These are phyloP conservation scores for Automeris io DNA, from an alignment of 2,888 invertebrate species.

Conservation along the genomic window DNA sequence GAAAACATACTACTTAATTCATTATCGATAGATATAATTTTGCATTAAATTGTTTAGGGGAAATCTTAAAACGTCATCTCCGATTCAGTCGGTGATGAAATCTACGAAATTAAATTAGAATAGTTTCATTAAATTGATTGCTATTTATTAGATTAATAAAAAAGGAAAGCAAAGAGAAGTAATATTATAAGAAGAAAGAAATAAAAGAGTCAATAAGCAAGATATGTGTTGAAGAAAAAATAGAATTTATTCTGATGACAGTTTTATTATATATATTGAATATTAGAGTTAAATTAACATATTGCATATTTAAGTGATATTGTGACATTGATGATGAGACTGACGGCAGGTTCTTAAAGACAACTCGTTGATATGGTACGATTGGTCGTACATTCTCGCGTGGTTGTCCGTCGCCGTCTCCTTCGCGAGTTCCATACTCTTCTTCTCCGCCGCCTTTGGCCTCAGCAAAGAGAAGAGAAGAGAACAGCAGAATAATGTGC, in stretches of 20 bases:
- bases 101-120: no score
- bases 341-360: slow-evolving; percentile 81
- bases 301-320: background rate
- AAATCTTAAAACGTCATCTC: no score
- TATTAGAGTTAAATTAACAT: background rate
- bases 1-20: no score
- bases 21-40: no score
- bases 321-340: slow-evolving; percentile 17
- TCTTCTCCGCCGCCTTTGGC: slow-evolving; percentile 88
- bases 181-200: no score
- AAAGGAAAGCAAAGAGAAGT: no score
- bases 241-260: background rate
- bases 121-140: no score
- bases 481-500: slow-evolving; percentile 86
- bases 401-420: slow-evolving; percentile 89
- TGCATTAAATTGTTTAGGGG: no score
- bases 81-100: no score
- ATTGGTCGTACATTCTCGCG: slow-evolving; percentile 91
- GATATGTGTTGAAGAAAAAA: background rate
- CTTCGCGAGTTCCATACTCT: slow-evolving; percentile 84
- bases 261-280: background rate
- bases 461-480: slow-evolving; percentile 85
- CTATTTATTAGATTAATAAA: no score
- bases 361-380: slow-evolving; percentile 84
- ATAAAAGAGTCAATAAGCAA: no score